Percentiles rank a stretch among this genome's conserved stretches.
phyloP scores from a whole-genome alignment of 2,888 invertebrate genomes.

The Timema cristinae region DNA sequence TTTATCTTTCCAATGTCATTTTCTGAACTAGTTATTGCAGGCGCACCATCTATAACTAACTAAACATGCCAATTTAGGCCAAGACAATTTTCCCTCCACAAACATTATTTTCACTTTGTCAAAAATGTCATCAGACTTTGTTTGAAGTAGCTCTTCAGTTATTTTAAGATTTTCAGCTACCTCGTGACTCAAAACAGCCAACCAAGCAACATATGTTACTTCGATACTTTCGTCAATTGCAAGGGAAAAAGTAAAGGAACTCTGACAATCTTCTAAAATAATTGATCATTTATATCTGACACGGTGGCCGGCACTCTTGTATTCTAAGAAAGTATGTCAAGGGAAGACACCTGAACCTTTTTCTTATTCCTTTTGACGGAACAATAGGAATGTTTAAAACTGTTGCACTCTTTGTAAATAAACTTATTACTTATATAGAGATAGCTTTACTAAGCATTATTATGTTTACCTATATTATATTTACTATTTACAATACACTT shows the following conservation, averaged over 20 bases:
- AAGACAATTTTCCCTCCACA: background rate
- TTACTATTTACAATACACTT: no score
- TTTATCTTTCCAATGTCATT: background rate
- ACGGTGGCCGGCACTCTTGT: background rate
- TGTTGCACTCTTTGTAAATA: no score
- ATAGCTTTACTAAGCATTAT: no score
- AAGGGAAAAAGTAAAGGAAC: background rate
- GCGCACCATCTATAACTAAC: constrained; percentile 3
- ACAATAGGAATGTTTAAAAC: no score
- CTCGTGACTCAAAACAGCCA: no score
- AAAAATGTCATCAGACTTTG: constrained; percentile 1
- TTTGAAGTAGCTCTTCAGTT: background rate
- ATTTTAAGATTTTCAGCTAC: background rate
- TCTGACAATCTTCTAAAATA: background rate
- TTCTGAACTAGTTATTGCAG: background rate
- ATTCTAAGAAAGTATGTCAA: no score
- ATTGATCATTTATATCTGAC: background rate
- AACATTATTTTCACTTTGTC: background rate
- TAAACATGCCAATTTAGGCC: background rate
- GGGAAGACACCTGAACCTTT: no score
- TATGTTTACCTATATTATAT: no score
- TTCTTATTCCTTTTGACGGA: no score
- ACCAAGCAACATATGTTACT: background rate
- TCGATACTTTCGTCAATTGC: background rate
- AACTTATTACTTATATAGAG: no score